Base-by-base conservation (phyloP, 1,140 invertebrate genomes). In the Aphidius ervi region DNA sequence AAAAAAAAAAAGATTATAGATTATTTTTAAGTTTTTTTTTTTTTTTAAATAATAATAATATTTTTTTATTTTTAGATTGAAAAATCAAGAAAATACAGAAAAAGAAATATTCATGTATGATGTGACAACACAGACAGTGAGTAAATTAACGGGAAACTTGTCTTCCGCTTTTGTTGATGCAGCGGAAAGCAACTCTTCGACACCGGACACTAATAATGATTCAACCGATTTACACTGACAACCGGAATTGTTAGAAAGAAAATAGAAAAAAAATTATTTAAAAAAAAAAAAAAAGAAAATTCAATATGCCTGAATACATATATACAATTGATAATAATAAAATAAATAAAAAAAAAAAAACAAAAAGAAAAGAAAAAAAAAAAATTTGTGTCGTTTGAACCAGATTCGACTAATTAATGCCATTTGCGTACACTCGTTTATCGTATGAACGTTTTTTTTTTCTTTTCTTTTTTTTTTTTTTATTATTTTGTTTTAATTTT, bases 31-130 rank as follows among this genome's bases (percentile, higher is more conserved):
- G 65, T 69, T 67, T 62, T 16, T 66, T 7, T 43, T n/a, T n/a
- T n/a, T n/a, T 60, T 66, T 7, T 43, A 43, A 43, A 43, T 8
- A 43, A 43, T 43, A 43, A 43, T 43, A 43, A 43, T 43, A 5
- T 8, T 42, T 58, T 56, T 39, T 62, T 55, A 54, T 61, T 76
- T 74, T 20, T 77, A 86, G 85, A 67, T 80, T 81, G 58, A 71
- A 67, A 42, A 79, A 82, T 45, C 71, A 75, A 45, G 65, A 68
- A 48, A 64, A 81, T 23, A 81, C 81, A 9, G 84, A 86, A 47
- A 87, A 88, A 72, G 90, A 92, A 79, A 92, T 93, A 63, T 93
- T 86, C 74, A 92, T 93, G 90, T 92, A 91, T 71, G 90, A 93
- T 68, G 84, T 91, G 8, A 74, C 80, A 48, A 86, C 86, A 0